Evolutionary conservation across 1,140 invertebrate genomes (phyloP), one percentile per base, ranked within the genome.

Genomic region (Drosophila grimshawi): DNA sequence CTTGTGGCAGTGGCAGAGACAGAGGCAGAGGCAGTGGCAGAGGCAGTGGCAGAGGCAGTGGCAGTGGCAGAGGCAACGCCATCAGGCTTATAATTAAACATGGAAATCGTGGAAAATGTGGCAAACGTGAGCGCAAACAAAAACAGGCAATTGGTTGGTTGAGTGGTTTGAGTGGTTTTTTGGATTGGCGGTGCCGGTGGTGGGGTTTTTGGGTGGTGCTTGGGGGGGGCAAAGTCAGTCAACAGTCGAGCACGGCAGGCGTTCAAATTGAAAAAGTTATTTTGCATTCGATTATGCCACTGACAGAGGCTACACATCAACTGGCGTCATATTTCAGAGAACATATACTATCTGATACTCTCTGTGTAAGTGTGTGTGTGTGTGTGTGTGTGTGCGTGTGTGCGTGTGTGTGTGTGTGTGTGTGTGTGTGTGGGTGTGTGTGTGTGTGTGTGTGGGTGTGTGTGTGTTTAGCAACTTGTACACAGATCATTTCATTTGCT

Each of bases 81-180:
- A 78, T 68, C 80, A 75, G 88, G 80, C 76, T 88, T 88, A 85
- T 88, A 88, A 88, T 88, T 88, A 88, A 88, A 80, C 83, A 88
- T 78, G 80, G 71, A 88, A 80, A 85, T 78, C 85, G 77, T 88
- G 83, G 85, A 81, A 78, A 85, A 76, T 81, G 81, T 78, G 81
- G 81, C 81, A 74, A 86, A 49, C 69, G 68, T 69, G 63, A 71
- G 59, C 67, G 39, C 61, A 62, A 68, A 67, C 73, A 75, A 67
- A 37, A 70, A 7, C 59, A 52, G 45, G 19, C 19, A 19, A 19
- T 19, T 19, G 19, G 19, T 19, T 19, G 19, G 19, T 19, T 19
- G 52, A 39, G 8, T 27, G 4, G 3, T 10, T 3, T 30, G 19
- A 5, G n/a, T 52, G 46, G 19, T 19, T 19, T 19, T 19, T 19